These are phyloP conservation scores for Nerophis lumbriciformis DNA, from an alignment of 2,113 vertebrate genomes.

Conservation along the genomic window DNA sequence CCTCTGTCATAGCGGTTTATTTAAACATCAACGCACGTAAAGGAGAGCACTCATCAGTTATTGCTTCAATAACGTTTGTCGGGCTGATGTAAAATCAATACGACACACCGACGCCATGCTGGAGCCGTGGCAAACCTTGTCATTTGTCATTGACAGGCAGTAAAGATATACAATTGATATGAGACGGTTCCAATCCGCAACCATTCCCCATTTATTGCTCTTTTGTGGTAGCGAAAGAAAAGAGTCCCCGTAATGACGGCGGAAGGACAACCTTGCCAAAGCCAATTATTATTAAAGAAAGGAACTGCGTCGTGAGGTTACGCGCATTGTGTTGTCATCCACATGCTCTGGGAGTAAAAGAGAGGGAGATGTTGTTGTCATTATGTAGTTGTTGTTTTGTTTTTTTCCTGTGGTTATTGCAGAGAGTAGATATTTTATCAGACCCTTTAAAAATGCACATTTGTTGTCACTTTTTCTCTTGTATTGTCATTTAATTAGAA, in stretches of 20 bases:
- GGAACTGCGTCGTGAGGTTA: constrained; percentile 20
- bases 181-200: constrained; percentile 17
- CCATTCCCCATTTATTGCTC: constrained; percentile 14
- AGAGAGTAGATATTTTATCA: constrained; percentile 30
- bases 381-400: constrained; percentile 3
- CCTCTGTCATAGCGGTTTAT: constrained; percentile 34
- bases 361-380: constrained; percentile 3
- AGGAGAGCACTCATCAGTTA: constrained; percentile 55
- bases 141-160: constrained; percentile 67
- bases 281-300: constrained; percentile 46
- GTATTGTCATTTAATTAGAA: no score
- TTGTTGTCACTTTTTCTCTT: no score
- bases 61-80: constrained; percentile 62
- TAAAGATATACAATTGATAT: constrained; percentile 73
- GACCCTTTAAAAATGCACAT: no score
- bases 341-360: constrained; percentile 11
- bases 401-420: constrained; percentile 13
- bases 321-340: constrained; percentile 26
- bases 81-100: constrained; percentile 67
- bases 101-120: constrained; percentile 56
- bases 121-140: constrained; percentile 53
- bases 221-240: constrained; percentile 35
- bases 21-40: constrained; percentile 59
- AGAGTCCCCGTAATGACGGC: constrained; percentile 39
- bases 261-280: constrained; percentile 46